phyloP scores from a whole-genome alignment of 2,888 invertebrate genomes.

The Cephus spinipes region DNA sequence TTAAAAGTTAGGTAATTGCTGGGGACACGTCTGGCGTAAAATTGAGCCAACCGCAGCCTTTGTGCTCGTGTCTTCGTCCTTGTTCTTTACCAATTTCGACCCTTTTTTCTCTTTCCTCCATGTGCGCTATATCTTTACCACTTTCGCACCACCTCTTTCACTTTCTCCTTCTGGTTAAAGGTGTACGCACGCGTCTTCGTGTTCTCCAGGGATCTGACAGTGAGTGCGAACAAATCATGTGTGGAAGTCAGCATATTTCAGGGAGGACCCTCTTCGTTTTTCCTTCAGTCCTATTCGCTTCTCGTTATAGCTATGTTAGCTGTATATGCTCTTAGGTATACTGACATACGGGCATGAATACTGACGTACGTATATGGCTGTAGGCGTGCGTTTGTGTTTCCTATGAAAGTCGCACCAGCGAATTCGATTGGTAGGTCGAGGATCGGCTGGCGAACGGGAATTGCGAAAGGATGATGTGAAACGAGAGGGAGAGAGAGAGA shows the following conservation, averaged over 20 bases:
- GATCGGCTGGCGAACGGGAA: constrained; percentile 28
- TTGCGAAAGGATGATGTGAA: constrained; percentile 12
- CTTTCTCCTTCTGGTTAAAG: neutral
- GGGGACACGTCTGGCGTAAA: constrained; percentile 64
- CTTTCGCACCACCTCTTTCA: neutral
- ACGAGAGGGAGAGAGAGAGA: constrained; percentile 11
- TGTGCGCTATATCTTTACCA: neutral
- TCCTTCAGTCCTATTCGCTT: constrained; percentile 18
- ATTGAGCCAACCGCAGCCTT: constrained; percentile 64
- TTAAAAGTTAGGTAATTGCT: constrained; percentile 65
- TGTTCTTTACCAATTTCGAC: constrained; percentile 28
- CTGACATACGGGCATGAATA: neutral
- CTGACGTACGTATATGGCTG: neutral
- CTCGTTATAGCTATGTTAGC: neutral
- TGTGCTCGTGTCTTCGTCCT: constrained; percentile 53
- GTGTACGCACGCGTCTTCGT: neutral
- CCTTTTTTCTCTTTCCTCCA: constrained; percentile 10
- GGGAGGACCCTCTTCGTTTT: constrained; percentile 17
- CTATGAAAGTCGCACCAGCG: constrained; percentile 15
- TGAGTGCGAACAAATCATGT: constrained; percentile 31
- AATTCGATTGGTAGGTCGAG: constrained; percentile 29
- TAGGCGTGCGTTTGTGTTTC: constrained; percentile 4
- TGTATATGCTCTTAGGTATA: neutral
- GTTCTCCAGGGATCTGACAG: neutral
- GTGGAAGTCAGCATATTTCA: constrained; percentile 66